These are phyloP conservation scores for Crotalus tigris DNA, from an alignment of 2,113 vertebrate species.

Conservation along the genomic window DNA sequence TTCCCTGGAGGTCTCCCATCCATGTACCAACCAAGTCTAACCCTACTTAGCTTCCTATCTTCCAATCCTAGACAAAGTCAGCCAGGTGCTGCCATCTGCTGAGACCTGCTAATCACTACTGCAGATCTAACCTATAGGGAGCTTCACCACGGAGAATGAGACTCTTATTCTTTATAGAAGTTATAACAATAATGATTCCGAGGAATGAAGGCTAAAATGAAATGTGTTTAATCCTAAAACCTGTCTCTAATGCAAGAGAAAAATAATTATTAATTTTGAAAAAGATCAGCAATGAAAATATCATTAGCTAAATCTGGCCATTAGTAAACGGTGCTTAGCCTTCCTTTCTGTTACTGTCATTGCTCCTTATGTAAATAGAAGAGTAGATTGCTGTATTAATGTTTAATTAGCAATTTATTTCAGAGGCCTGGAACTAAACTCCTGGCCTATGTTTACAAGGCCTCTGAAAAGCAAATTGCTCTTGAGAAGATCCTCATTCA, in stretches of 20 bases:
- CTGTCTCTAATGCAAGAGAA: not conserved
- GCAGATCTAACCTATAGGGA: not conserved
- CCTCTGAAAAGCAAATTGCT: not conserved
- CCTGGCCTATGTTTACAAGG: not conserved
- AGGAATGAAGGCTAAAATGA: not conserved
- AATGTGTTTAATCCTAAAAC: not conserved
- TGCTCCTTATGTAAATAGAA: not conserved
- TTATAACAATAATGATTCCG: not conserved
- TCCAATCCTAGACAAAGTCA: not conserved
- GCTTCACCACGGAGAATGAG: not conserved
- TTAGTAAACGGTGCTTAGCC: not conserved
- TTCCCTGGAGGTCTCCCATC: not conserved
- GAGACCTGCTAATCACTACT: not conserved
- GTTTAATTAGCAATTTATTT: not conserved
- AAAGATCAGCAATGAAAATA: not conserved
- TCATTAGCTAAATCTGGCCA: not conserved
- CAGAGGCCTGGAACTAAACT: not conserved
- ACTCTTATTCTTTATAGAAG: not conserved
- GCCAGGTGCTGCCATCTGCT: not conserved
- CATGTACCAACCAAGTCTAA: not conserved
- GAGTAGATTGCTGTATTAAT: not conserved
- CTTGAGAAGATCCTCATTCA: not conserved
- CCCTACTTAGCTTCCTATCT: not conserved
- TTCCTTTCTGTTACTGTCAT: not conserved
- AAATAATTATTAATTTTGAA: not conserved